Percentiles rank a stretch among this genome's conserved stretches.
Evolutionary conservation across 2,888 invertebrate genomes (phyloP).

Genomic region (Linnaemya tessellans): DNA sequence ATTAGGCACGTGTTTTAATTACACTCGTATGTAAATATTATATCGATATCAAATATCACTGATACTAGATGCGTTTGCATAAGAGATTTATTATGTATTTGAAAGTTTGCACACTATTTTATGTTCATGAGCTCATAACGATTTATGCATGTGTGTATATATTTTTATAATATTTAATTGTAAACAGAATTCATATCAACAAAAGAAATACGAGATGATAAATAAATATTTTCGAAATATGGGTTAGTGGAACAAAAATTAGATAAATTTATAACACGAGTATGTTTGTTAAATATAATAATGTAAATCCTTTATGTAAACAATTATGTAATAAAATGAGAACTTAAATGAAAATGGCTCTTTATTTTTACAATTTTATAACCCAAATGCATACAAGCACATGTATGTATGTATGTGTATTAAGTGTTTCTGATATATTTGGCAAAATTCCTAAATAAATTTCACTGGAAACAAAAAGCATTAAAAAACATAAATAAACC

Average conservation of each 20-base stretch:
- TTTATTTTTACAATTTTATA: conserved; percentile 8
- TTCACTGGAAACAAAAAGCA: background rate
- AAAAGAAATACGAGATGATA: conserved; percentile 62
- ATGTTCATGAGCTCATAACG: background rate
- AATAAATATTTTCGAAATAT: conserved; percentile 55
- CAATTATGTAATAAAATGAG: background rate
- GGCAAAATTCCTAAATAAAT: conserved; percentile 63
- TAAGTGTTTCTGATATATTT: conserved; percentile 18
- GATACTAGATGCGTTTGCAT: conserved; percentile 14
- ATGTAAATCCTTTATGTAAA: conserved; percentile 43
- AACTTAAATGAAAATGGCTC: background rate
- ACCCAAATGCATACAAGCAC: background rate
- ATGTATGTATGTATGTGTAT: background rate
- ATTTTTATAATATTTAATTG: conserved; percentile 24
- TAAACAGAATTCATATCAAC: conserved; percentile 38
- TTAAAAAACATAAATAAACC: background rate
- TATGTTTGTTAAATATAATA: conserved; percentile 12
- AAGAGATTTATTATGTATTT: background rate
- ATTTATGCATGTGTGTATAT: background rate
- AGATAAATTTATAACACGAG: conserved; percentile 30
- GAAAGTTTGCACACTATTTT: conserved; percentile 7
- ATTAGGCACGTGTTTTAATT: conserved; percentile 48
- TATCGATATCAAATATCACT: conserved; percentile 48
- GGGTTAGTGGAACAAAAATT: conserved; percentile 62
- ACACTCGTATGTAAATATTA: conserved; percentile 1